Evolutionary conservation across 2,113 vertebrate genomes (phyloP), one percentile per base, ranked within the genome.

Genomic region (Heterochromis multidens): DNA sequence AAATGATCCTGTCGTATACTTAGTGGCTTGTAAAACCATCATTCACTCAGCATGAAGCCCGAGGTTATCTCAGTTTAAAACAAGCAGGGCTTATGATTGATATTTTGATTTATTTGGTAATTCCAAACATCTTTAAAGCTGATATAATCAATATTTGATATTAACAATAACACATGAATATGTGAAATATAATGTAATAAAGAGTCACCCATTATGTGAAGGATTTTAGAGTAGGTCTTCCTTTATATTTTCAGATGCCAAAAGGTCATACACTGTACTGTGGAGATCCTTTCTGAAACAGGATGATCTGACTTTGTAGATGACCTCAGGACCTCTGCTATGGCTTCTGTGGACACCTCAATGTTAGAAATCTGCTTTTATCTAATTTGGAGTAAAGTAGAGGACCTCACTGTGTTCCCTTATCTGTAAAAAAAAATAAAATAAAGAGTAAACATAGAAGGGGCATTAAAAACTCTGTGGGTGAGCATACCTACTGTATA

Each of bases 391-490:
- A 31, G 25, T 7, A 43, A 49, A 72, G 40, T 43, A 7, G 65
- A 72, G 65, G 65, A 72, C 16, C 2, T 70, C 14, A 13, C 23
- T 29, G 19, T 29, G 16, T 72, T 49, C 19, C 19, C 16, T 72
- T 25, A 49, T 12, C 40, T 72, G 65, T 0, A 0, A 21, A 19
- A 29, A 25, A 72, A n/a, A n/a, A n/a, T n/a, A n/a, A n/a, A n/a
- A n/a, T n/a, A n/a, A n/a, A 2, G 5, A 25, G 40, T 25, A 46
- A 46, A 27, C 0, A 0, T 46, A 6, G 10, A 12, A 35, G 7
- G 13, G 0, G 37, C n/a, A 3, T 46, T 46, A 70, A 70, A 46
- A 70, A 12, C 40, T 43, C 40, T 70, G 23, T 70, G 37, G 63
- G 37, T 70, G 63, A 23, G 37, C 63, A 27, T 16, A 70, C 63